Conservation (phyloP, 2,797 vertebrate species). For the Philypnodon macrostomus region DNA sequence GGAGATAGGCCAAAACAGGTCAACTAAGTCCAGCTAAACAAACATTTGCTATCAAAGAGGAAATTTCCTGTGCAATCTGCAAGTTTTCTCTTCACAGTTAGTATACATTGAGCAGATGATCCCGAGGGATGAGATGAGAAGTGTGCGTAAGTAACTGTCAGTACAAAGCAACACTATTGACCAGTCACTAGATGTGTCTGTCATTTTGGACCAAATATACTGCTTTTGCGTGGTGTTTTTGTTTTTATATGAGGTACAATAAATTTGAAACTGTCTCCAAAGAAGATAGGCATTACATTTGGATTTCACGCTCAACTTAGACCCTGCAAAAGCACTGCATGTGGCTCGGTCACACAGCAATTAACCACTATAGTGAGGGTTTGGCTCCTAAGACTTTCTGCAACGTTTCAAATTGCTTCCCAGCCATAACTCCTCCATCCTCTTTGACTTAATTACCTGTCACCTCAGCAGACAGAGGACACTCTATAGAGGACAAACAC, state of each 20-base stretch:
- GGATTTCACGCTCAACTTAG: conserved; percentile 26
- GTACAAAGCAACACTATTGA: conserved; percentile 18
- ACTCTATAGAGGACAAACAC: conserved; percentile 46
- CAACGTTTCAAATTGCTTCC: conserved; percentile 66
- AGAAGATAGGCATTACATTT: conserved; percentile 25
- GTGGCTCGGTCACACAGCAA: conserved; percentile 55
- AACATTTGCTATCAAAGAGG: conserved; percentile 74
- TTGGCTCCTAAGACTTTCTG: conserved; percentile 54
- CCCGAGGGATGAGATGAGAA: conserved; percentile 38
- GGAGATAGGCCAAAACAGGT: conserved; percentile 62
- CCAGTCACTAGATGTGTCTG: neutral
- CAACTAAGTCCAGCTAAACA: conserved; percentile 74
- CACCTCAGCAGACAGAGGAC: conserved; percentile 61
- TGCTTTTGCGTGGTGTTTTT: neutral
- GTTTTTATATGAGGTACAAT: neutral
- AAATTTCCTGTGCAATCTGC: conserved; percentile 71
- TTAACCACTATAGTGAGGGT: conserved; percentile 64
- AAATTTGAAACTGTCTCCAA: conserved; percentile 6
- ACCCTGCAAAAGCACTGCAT: conserved; percentile 24
- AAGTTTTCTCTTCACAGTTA: conserved; percentile 63
- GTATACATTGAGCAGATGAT: conserved; percentile 57
- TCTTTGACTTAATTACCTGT: conserved; percentile 69
- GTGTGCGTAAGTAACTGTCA: conserved; percentile 26
- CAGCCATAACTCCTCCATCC: conserved; percentile 63
- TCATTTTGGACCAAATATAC: neutral